phyloP scores from a whole-genome alignment of 2,888 invertebrate species.

The Lasioglossum pauxillum region DNA sequence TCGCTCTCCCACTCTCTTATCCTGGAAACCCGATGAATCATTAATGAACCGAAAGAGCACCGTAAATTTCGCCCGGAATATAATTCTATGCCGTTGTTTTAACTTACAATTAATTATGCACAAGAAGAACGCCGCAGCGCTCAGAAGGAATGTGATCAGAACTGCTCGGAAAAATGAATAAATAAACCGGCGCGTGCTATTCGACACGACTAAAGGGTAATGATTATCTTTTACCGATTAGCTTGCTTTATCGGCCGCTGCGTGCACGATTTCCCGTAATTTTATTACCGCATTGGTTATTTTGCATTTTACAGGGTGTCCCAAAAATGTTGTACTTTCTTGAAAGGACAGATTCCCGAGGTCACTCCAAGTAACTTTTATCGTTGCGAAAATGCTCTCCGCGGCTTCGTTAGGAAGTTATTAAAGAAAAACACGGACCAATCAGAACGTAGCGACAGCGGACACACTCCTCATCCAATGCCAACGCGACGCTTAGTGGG shows the following conservation, averaged over 20 bases:
- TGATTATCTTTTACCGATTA: too few species aligned
- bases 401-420: neutral
- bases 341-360: neutral
- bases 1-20: neutral
- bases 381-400: neutral
- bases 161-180: conserved; percentile 23
- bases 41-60: conserved; percentile 49
- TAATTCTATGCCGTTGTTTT: conserved; percentile 28
- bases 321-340: neutral
- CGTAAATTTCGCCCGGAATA: conserved; percentile 35
- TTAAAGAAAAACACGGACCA: neutral
- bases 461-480: too few species aligned
- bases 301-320: neutral
- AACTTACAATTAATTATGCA: conserved; percentile 53
- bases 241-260: conserved; percentile 23
- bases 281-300: neutral
- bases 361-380: neutral
- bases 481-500: too few species aligned
- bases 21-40: conserved; percentile 30
- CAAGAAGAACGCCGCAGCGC: conserved; percentile 29
- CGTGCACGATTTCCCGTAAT: conserved; percentile 25
- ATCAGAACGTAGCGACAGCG: too few species aligned
- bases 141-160: neutral
- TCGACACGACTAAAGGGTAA: conserved; percentile 28
- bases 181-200: conserved; percentile 24